A percentile compares a stretch with the other conserved stretches of the same genome.
Evolutionary conservation across 2,888 invertebrate species (phyloP).

Genomic region (Adelognathus sp.): DNA sequence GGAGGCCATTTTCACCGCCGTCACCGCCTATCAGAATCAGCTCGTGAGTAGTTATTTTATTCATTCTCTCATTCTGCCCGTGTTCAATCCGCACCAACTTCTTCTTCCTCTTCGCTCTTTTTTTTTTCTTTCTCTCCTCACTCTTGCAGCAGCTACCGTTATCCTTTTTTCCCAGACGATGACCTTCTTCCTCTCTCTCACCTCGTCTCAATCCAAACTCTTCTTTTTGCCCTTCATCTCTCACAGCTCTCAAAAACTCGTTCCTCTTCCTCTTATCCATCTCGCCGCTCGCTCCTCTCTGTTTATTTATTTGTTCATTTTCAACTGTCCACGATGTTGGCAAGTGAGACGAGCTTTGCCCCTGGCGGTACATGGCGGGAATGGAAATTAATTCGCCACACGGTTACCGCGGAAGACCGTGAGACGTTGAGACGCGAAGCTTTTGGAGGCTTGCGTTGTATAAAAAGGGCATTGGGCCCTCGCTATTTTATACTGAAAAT

Average conservation of each 20-base stretch:
- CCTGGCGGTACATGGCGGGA: neutral
- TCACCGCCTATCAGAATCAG: conserved; percentile 94
- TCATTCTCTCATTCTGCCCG: no score
- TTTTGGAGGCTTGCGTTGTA: conserved; percentile 10
- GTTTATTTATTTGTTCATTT: conserved; percentile 41
- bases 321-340: conserved; percentile 29
- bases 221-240: conserved; percentile 17
- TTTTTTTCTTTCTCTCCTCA: conserved; percentile 11
- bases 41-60: conserved; percentile 85
- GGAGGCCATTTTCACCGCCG: conserved; percentile 92
- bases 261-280: conserved; percentile 30
- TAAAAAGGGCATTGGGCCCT: no score
- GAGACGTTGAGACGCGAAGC: conserved; percentile 20
- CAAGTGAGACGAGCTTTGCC: conserved; percentile 8
- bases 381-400: conserved; percentile 29
- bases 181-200: conserved; percentile 6
- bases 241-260: conserved; percentile 32
- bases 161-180: conserved; percentile 30
- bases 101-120: no score
- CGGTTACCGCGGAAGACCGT: conserved; percentile 33
- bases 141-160: conserved; percentile 56
- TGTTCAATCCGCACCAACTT: no score
- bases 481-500: conserved; percentile 12
- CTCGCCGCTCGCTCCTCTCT: neutral
- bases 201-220: conserved; percentile 28